Evolutionary conservation across 2,888 invertebrate genomes (phyloP).

Genomic region (Andrena praecox): DNA sequence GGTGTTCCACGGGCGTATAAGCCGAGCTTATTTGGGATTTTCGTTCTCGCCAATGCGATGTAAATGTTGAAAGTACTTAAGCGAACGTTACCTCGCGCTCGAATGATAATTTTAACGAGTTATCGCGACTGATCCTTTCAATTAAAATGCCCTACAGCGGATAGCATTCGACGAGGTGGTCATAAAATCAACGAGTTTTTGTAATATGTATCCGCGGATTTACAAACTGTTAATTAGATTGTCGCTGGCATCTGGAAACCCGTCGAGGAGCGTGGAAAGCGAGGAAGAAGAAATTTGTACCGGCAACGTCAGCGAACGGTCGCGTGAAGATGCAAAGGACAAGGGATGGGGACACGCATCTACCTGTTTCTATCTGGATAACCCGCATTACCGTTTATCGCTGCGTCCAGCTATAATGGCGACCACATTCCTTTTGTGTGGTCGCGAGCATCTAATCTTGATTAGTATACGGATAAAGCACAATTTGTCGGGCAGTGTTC

Average conservation of each 20-base stretch:
- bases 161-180: not conserved
- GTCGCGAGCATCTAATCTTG: constrained; percentile 62
- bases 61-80: constrained; percentile 40
- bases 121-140: not conserved
- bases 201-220: no score
- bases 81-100: not conserved
- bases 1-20: constrained; percentile 52
- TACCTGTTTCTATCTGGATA: constrained; percentile 32
- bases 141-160: not conserved
- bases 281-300: not conserved
- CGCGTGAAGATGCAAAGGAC: constrained; percentile 32
- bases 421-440: constrained; percentile 43
- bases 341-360: constrained; percentile 34
- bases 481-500: constrained; percentile 74
- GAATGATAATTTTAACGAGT: constrained; percentile 10
- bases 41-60: constrained; percentile 26
- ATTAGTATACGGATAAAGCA: constrained; percentile 75
- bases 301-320: not conserved
- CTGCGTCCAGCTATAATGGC: constrained; percentile 6
- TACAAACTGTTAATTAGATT: no score
- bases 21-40: constrained; percentile 65
- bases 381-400: constrained; percentile 23
- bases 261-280: not conserved
- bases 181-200: no score
- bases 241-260: not conserved